Evolutionary conservation across 2,113 vertebrate species (phyloP), one percentile per base, ranked within the genome.

Genomic region (Tragelaphus imberbis): DNA sequence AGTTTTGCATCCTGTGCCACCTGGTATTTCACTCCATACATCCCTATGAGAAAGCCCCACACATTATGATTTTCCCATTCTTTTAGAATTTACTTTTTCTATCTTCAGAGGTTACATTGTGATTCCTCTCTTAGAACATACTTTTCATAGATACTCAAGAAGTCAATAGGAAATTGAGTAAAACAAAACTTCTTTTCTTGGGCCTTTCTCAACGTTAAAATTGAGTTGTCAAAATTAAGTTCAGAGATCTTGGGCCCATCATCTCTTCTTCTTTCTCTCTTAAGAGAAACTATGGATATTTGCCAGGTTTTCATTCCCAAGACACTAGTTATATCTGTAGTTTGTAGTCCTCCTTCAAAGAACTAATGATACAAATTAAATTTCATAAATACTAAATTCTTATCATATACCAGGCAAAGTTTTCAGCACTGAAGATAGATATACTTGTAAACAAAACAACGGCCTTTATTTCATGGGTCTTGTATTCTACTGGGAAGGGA

Each of bases 61-160:
- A 25, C 8, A 16, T 25, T 77, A 27, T 56, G 16, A 89, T 44
- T 82, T 94, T 93, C 27, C 36, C 49, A 79, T 97, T 84, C 4
- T 13, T 77, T 84, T 88, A 84, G 12, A 10, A 58, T 86, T 90
- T 92, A 1, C 88, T 95, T 95, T 13, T 95, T 71, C 59, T 91
- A 10, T 59, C 84, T 80, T 84, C 15, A 88, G 92, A 68, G 25
- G 7, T 7, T 84, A n/a, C 68, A 58, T 92, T 47, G 7, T 44
- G 95, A 90, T 65, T 93, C 75, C n/a, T 75, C 63, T 88, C 61
- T 85, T 58, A 88, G n/a, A 88, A 88, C 13, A n/a, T 95, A 56
- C 14, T 14, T 94, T 94, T 91, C 23, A 75, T 88, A 51, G 68
- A 51, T 94, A 82, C 33, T 94, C 63, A 95, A 84, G 44, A 96